These are phyloP conservation scores for Pyrocephalus nanus DNA, from an alignment of 2,797 vertebrate species.

Conservation along the genomic window DNA sequence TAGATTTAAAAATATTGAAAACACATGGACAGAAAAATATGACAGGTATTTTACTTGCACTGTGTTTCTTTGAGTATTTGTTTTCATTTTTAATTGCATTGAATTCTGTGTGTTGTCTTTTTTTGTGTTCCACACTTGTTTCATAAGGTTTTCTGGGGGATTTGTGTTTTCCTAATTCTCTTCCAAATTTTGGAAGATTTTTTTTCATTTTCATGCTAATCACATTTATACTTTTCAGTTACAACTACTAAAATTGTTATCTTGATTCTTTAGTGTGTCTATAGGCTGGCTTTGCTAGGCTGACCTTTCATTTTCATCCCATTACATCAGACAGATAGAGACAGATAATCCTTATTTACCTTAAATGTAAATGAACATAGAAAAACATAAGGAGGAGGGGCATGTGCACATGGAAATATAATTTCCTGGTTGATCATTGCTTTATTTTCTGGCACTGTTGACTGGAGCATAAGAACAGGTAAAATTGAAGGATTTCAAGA, in stretches of 20 bases:
- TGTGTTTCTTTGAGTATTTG: not conserved
- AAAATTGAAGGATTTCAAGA: not conserved
- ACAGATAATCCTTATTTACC: not conserved
- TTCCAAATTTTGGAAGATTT: not conserved
- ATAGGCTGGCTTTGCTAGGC: not conserved
- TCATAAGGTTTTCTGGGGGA: not conserved
- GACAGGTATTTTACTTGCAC: constrained; percentile 77
- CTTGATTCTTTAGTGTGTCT: not conserved
- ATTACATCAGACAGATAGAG: not conserved
- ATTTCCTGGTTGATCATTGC: constrained; percentile 21
- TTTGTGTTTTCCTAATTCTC: not conserved
- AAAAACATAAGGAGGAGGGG: not conserved
- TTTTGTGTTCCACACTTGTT: not conserved
- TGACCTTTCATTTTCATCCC: not conserved
- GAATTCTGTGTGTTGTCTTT: not conserved
- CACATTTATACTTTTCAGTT: not conserved
- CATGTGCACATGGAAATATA: not conserved
- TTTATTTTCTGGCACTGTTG: not conserved
- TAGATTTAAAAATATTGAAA: constrained; percentile 86
- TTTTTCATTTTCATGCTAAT: not conserved
- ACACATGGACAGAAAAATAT: constrained; percentile 85
- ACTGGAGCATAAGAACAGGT: not conserved
- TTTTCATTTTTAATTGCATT: not conserved
- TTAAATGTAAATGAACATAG: not conserved
- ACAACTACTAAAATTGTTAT: not conserved